phyloP scores from a whole-genome alignment of 2,888 invertebrate species.

The Lochmaea crataegi region DNA sequence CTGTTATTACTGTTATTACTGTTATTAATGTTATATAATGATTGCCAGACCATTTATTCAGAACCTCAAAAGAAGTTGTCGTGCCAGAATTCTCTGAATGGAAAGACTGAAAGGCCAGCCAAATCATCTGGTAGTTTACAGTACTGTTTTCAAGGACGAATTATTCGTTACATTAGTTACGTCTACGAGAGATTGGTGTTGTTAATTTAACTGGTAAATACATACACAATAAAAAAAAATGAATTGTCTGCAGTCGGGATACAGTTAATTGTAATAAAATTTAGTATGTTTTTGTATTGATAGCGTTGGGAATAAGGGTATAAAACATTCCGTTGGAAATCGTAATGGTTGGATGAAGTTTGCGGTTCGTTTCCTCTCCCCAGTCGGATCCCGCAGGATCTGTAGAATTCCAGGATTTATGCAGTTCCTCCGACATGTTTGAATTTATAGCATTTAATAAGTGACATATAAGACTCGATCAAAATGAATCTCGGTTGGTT shows the following conservation, averaged over 20 bases:
- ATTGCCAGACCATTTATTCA: no score
- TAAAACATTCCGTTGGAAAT: slow-evolving; percentile 46
- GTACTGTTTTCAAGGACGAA: no score
- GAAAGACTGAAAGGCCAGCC: no score
- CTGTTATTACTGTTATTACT: no score
- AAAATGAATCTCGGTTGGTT: slow-evolving; percentile 41
- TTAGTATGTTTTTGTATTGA: slow-evolving; percentile 36
- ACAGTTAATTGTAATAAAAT: slow-evolving; percentile 38
- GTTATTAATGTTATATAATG: no score
- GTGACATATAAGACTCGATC: slow-evolving; percentile 46
- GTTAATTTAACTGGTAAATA: no score
- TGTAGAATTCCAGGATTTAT: slow-evolving; percentile 47
- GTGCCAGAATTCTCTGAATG: no score
- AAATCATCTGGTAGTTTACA: no score
- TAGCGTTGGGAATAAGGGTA: slow-evolving; percentile 33
- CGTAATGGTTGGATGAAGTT: slow-evolving; percentile 46
- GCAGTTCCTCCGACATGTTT: slow-evolving; percentile 45
- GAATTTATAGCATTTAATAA: slow-evolving; percentile 49
- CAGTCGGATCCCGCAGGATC: slow-evolving; percentile 41
- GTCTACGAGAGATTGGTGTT: no score
- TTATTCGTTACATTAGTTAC: no score
- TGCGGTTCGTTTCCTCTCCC: slow-evolving; percentile 44
- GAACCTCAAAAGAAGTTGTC: no score
- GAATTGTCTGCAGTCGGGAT: not conserved
- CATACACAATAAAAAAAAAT: not conserved